These are phyloP conservation scores for Lota lota DNA, from an alignment of 2,113 vertebrate genomes.

Conservation along the genomic window DNA sequence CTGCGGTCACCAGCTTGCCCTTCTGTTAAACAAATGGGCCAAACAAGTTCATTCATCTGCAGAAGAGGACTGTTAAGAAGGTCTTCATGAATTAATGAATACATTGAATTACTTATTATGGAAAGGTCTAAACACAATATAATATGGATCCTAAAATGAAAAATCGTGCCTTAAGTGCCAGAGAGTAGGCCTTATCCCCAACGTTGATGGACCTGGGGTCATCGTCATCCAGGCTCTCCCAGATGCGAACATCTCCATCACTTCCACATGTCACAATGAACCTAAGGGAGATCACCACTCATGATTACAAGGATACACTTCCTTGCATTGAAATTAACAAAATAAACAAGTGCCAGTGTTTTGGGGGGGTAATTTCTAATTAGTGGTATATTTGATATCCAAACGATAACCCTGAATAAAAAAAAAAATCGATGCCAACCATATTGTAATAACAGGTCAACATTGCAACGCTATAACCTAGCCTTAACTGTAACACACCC, in stretches of 20 bases:
- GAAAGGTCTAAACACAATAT: too few relatives aligned
- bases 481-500: too few relatives aligned
- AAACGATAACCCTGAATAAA: too few relatives aligned
- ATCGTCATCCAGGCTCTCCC: conserved; percentile 92
- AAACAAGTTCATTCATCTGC: not conserved
- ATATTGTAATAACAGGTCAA: too few relatives aligned
- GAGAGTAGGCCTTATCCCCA: conserved; percentile 89
- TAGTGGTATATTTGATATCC: too few relatives aligned
- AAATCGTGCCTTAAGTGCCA: conserved; percentile 82
- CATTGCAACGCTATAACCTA: too few relatives aligned
- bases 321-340: not conserved
- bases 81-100: not conserved
- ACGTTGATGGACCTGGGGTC: conserved; percentile 94
- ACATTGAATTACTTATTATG: too few relatives aligned
- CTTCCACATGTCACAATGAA: conserved; percentile 90
- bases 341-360: too few relatives aligned
- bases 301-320: not conserved
- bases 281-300: conserved; percentile 62
- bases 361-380: too few relatives aligned
- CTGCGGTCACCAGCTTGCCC: conserved; percentile 84
- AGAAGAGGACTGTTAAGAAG: not conserved
- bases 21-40: conserved; percentile 65
- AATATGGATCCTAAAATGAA: not conserved
- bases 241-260: conserved; percentile 94
- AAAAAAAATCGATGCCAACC: too few relatives aligned